Base-by-base conservation (phyloP, 2,797 vertebrate genomes). In the Sarcoramphus papa region DNA sequence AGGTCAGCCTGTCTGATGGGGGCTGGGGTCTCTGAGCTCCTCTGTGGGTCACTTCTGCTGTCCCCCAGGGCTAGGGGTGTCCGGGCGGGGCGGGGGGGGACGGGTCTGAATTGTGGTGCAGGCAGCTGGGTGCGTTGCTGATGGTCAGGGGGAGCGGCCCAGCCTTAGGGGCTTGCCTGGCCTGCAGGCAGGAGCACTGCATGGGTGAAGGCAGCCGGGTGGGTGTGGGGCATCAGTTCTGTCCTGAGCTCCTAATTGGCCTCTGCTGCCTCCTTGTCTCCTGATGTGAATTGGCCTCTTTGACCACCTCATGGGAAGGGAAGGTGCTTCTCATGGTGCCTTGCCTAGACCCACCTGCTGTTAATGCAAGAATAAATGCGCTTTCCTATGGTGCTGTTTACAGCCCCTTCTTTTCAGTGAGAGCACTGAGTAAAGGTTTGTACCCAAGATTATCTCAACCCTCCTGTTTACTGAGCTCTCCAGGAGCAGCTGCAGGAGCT, bases 241-340 rank as follows among this genome's bases (percentile, higher is more conserved):
- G 53, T 4, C 59, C 68, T 13, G 25, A 65, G 60, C 75, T 28
- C 25, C 35, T 27, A 6, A 3, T 0, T 0, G 0, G 21, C 3
- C 51, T 47, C 20, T 37, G 79, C 41, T 35, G 35, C 67, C 37
- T 43, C 37, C 31, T 21, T 27, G 10, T 37, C 43, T 33, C 40
- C 47, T 21, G 68, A 7, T n/a, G 62, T 9, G 40, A 22, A 12
- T 0, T 7, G 41, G 24, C 43, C 45, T 35, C 69, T 45, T 6
- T 31, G 37, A 6, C 16, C 45, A 4, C 70, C 54, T 25, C 21
- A 0, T 16, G 33, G 23, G 41, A 31, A 15, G 48, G 45, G n/a
- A 35, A 40, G 19, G 7, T 6, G 45, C 45, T 64, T 3, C 56
- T 33, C 1, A 0, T 7, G 41, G 50, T 33, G 69, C 68, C 20